Evolutionary conservation across 2,797 vertebrate species (phyloP).

Genomic region (Pelochelys cantorii): DNA sequence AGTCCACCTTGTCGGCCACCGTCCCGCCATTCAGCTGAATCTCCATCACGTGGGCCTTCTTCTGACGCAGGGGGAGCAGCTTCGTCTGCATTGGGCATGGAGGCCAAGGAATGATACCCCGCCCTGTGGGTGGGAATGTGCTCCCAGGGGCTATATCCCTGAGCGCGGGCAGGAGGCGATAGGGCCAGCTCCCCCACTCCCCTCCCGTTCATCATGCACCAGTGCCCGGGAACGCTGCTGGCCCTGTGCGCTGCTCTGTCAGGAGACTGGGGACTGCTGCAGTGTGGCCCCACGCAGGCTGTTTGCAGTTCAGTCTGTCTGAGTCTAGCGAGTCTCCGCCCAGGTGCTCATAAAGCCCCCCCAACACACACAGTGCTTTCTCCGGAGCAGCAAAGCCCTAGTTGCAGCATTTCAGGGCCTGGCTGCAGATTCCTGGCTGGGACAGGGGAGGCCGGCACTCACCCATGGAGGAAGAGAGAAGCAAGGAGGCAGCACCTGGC

Average conservation of each 20-base stretch:
- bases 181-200: background rate
- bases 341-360: background rate
- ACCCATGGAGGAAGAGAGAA: background rate
- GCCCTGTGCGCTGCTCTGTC: background rate
- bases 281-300: background rate
- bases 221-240: no score
- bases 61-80: constrained; percentile 90
- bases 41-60: constrained; percentile 95
- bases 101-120: background rate
- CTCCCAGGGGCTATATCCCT: background rate
- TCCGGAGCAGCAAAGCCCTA: background rate
- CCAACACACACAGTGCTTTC: background rate
- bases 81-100: constrained; percentile 83
- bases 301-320: background rate
- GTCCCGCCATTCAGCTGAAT: constrained; percentile 94
- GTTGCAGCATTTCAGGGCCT: background rate
- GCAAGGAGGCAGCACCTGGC: background rate
- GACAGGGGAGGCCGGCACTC: background rate
- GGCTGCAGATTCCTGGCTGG: background rate
- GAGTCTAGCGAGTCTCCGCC: background rate
- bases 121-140: no score
- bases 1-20: constrained; percentile 92
- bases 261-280: background rate
- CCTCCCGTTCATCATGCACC: background rate
- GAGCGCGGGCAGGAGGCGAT: background rate